phyloP scores from a whole-genome alignment of 2,797 vertebrate genomes.

The Morelia viridis region DNA sequence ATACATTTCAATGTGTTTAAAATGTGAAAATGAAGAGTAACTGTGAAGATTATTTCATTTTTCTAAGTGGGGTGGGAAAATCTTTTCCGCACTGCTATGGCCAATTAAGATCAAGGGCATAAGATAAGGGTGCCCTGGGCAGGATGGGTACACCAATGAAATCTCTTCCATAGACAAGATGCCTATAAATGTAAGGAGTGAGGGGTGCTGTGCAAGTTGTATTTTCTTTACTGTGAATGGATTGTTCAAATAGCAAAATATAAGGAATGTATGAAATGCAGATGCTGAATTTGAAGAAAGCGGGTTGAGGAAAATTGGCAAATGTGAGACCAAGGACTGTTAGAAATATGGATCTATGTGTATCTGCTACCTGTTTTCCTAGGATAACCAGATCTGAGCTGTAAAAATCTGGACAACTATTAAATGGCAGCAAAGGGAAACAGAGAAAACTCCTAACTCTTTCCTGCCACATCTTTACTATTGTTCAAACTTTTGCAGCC shows the following conservation, averaged over 20 bases:
- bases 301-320: not conserved
- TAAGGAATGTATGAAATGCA: not conserved
- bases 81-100: not conserved
- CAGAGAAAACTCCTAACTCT: not conserved
- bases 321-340: not conserved
- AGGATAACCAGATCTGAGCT: not conserved
- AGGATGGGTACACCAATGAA: not conserved
- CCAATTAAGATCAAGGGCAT: not conserved
- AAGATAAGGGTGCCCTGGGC: not conserved
- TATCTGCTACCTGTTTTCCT: not conserved
- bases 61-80: not conserved
- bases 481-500: not conserved
- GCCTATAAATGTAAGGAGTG: not conserved
- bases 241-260: not conserved
- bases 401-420: not conserved
- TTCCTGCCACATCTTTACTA: not conserved
- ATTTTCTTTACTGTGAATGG: not conserved
- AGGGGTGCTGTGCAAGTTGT: too few relatives aligned
- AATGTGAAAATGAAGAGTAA: not conserved
- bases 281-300: not conserved
- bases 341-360: not conserved
- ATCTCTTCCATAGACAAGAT: not conserved
- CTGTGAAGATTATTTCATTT: not conserved
- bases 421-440: not conserved
- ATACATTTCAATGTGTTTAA: not conserved